phyloP scores from a whole-genome alignment of 1,140 invertebrate genomes.

The Zophobas morio region DNA sequence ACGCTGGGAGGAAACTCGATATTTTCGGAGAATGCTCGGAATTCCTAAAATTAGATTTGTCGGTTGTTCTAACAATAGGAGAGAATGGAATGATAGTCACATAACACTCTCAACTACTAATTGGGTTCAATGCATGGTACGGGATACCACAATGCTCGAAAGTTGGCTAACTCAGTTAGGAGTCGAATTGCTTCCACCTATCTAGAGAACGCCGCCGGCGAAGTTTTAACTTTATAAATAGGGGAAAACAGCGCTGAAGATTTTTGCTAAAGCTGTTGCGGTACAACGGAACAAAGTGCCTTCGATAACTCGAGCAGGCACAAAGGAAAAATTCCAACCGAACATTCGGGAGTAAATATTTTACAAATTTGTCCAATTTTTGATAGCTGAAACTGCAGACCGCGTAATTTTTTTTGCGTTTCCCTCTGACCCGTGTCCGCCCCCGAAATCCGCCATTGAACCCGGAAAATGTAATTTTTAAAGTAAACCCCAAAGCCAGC shows the following conservation, averaged over 20 bases:
- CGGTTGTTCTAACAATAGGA: not conserved
- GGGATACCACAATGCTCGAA: not conserved
- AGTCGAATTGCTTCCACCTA: not conserved
- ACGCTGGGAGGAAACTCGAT: not conserved
- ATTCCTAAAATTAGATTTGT: not conserved
- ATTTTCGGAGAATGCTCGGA: not conserved
- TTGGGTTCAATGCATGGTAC: not conserved
- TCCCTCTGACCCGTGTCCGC: too few species aligned
- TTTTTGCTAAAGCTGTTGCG: too few species aligned
- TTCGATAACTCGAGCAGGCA: too few species aligned
- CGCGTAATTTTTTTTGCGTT: too few species aligned
- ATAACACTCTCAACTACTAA: not conserved
- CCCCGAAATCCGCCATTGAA: not conserved
- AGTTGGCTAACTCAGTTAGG: not conserved
- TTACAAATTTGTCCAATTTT: not conserved
- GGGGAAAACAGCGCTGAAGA: too few species aligned
- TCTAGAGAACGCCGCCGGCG: not conserved
- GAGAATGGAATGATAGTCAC: not conserved
- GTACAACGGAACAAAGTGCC: too few species aligned
- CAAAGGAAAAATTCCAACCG: too few species aligned
- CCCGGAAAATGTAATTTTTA: constrained; percentile 15
- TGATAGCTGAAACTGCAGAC: not conserved
- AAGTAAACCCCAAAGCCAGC: constrained; percentile 4
- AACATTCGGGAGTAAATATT: too few species aligned
- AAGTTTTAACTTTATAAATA: not conserved